A percentile compares a stretch with the other conserved stretches of the same genome.
Conservation (phyloP, 2,797 vertebrate genomes). For the Cossypha polioptera region DNA sequence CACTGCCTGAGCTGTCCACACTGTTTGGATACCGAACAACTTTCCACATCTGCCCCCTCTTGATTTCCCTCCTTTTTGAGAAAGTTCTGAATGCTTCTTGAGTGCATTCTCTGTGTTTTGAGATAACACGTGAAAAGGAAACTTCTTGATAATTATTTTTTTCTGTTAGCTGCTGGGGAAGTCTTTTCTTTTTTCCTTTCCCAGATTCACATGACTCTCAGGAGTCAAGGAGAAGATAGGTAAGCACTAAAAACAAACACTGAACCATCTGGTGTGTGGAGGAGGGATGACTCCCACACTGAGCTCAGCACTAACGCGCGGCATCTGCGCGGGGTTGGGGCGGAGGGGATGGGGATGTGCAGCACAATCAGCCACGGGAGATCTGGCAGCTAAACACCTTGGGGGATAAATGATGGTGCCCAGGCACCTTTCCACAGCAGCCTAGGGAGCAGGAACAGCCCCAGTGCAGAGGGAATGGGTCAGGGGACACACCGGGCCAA, state of each 20-base stretch:
- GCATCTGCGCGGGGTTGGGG: conserved; percentile 41
- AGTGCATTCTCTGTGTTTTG: not conserved
- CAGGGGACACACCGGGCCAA: not conserved
- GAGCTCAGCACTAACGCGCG: conserved; percentile 31
- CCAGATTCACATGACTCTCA: conserved; percentile 43
- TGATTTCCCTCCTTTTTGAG: not conserved
- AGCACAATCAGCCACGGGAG: not conserved
- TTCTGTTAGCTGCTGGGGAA: not conserved
- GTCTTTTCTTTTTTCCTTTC: not conserved
- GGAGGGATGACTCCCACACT: conserved; percentile 61
- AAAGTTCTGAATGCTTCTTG: not conserved
- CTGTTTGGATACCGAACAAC: not conserved
- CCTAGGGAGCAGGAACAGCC: not conserved
- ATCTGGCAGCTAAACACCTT: not conserved
- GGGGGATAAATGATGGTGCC: not conserved
- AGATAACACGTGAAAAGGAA: conserved; percentile 5
- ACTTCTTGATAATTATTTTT: not conserved
- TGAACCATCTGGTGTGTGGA: conserved; percentile 68
- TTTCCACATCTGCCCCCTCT: not conserved
- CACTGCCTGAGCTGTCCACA: not conserved
- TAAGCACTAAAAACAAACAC: conserved; percentile 20
- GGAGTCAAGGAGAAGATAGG: conserved; percentile 45
- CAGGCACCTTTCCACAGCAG: not conserved
- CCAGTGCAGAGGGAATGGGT: not conserved
- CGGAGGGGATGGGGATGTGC: not conserved